phyloP scores from a whole-genome alignment of 2,113 vertebrate species.

The Coptodon bakossiorum region DNA sequence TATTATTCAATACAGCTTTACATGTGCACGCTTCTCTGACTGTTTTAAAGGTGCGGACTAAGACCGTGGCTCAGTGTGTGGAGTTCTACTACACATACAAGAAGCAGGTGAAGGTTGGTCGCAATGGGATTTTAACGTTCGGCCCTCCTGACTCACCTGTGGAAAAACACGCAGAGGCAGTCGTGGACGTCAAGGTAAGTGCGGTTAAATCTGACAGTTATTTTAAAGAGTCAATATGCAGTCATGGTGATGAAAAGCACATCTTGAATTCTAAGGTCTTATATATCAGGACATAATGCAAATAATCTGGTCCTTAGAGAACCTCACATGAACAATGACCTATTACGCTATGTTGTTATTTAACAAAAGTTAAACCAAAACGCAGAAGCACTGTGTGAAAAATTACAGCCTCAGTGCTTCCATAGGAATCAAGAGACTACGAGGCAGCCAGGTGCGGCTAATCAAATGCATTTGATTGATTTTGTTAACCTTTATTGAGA shows the following conservation, averaged over 20 bases:
- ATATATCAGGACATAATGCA: neutral
- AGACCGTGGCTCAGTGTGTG: constrained; percentile 93
- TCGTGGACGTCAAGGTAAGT: constrained; percentile 78
- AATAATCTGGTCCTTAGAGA: neutral
- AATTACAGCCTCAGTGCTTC: neutral
- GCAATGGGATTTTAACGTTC: constrained; percentile 83
- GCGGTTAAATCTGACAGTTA: neutral
- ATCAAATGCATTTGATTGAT: neutral
- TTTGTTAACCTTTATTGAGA: neutral
- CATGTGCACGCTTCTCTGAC: neutral
- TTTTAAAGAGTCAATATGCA: neutral
- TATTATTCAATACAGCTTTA: neutral
- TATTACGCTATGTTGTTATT: neutral
- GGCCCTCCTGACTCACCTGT: constrained; percentile 76
- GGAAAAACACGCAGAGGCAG: constrained; percentile 75
- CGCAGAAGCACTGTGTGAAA: neutral
- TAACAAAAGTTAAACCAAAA: neutral
- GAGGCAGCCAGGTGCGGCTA: neutral
- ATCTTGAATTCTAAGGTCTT: neutral
- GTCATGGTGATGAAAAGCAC: neutral
- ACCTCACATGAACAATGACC: too few relatives aligned
- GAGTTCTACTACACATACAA: constrained; percentile 99
- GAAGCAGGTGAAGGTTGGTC: constrained; percentile 92
- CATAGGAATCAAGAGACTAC: neutral
- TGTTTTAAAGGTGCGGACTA: constrained; percentile 85